phyloP scores from a whole-genome alignment of 1,140 invertebrate species.

The Macrosteles quadrilineatus region DNA sequence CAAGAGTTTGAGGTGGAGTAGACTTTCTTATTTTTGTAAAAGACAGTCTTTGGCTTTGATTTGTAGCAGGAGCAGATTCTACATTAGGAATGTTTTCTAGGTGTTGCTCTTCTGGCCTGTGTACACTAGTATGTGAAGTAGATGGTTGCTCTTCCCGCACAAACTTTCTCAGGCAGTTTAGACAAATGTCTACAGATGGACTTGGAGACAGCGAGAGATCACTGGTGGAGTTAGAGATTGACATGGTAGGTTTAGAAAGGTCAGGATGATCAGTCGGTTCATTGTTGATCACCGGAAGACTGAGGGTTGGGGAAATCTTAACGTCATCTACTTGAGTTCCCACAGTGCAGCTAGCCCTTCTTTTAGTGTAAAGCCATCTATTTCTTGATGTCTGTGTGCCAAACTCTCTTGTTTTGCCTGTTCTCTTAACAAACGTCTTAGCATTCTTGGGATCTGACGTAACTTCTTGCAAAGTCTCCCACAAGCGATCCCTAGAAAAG shows the following conservation, averaged over 20 bases:
- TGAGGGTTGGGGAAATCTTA: not conserved
- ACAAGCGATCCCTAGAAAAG: conserved; percentile 41
- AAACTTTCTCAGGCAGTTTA: not conserved
- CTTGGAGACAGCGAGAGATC: not conserved
- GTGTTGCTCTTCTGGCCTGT: not conserved
- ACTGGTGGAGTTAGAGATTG: too few species aligned
- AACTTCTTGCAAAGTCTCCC: conserved; percentile 45
- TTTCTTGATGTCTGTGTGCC: conserved; percentile 25
- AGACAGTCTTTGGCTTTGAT: not conserved
- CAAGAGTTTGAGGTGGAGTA: too few species aligned
- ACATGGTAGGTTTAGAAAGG: too few species aligned
- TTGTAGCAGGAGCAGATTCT: not conserved
- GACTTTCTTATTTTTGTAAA: conserved; percentile 4
- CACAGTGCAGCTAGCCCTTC: not conserved
- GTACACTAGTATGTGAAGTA: not conserved
- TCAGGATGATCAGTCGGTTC: not conserved
- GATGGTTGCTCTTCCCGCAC: not conserved
- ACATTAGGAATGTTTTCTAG: not conserved
- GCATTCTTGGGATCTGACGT: conserved; percentile 32
- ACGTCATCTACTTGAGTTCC: not conserved
- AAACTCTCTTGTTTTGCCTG: conserved; percentile 26
- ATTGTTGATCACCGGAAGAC: not conserved
- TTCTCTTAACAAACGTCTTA: conserved; percentile 5
- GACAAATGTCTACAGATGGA: not conserved
- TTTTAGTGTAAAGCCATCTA: conserved; percentile 5